Percentiles rank a stretch among this genome's conserved stretches.
These are phyloP conservation scores for Alca torda DNA, from an alignment of 2,797 vertebrate genomes.

Conservation along the genomic window DNA sequence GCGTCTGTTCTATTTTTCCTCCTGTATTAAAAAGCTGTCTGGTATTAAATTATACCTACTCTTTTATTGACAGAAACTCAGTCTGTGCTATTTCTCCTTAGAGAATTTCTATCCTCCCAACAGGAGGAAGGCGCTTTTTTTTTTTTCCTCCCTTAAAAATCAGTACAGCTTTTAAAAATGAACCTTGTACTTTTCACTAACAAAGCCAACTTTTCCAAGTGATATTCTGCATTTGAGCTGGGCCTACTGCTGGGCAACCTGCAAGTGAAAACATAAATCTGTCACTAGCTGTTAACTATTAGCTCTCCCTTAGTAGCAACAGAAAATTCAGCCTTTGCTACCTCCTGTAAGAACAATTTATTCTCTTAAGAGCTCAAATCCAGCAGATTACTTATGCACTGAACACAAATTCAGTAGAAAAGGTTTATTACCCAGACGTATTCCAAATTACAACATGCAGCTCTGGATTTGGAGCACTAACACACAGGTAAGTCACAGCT, in stretches of 20 bases:
- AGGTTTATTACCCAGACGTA: not conserved
- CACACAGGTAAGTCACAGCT: not conserved
- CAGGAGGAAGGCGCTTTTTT: not conserved
- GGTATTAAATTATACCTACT: not conserved
- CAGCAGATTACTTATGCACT: not conserved
- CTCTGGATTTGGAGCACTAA: not conserved
- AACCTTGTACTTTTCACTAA: not conserved
- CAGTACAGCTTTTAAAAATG: not conserved
- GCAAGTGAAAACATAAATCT: not conserved
- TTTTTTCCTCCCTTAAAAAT: not conserved
- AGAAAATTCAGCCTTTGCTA: not conserved
- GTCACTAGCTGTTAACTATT: constrained; percentile 2
- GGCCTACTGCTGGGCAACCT: not conserved
- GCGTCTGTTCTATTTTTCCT: not conserved
- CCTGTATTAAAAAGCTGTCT: constrained; percentile 18
- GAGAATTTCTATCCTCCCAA: not conserved
- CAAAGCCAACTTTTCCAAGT: not conserved
- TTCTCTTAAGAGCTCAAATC: not conserved
- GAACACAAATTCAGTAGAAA: not conserved
- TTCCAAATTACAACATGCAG: not conserved
- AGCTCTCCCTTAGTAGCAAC: not conserved
- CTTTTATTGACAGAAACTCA: constrained; percentile 30
- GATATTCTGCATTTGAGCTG: not conserved
- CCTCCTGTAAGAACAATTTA: not conserved
- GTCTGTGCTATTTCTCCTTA: not conserved